A percentile compares a stretch with the other conserved stretches of the same genome.
Evolutionary conservation across 2,888 invertebrate species (phyloP).

Genomic region (Escarpia spicata): DNA sequence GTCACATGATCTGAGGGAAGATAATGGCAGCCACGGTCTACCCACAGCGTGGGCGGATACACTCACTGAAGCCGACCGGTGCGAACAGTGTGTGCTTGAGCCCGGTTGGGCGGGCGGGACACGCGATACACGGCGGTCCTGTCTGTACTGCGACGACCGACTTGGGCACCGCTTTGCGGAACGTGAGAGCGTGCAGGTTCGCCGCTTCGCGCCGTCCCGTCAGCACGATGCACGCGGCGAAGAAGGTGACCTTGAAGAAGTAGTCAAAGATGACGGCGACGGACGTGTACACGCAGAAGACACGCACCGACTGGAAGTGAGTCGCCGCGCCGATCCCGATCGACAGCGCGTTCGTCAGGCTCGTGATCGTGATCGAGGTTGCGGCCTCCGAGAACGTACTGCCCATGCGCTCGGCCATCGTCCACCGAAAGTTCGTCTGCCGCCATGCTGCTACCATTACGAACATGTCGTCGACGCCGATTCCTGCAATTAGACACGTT

Average conservation of each 20-base stretch:
- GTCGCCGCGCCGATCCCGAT: background rate
- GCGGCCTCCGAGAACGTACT: background rate
- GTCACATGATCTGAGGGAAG: too few species aligned
- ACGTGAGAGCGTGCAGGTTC: background rate
- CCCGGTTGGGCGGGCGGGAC: background rate
- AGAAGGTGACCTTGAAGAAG: conserved; percentile 44
- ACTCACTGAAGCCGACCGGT: background rate
- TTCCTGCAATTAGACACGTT: background rate
- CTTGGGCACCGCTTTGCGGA: background rate
- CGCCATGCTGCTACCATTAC: background rate
- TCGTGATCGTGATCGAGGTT: background rate
- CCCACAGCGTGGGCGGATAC: background rate
- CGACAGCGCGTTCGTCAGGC: background rate
- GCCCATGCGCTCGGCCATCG: background rate
- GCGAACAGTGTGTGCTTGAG: background rate
- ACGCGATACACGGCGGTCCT: background rate
- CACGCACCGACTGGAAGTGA: background rate
- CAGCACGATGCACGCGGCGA: conserved; percentile 42
- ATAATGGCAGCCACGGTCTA: background rate
- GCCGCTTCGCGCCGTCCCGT: conserved; percentile 66
- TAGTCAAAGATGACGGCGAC: conserved; percentile 24
- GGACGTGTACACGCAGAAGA: background rate
- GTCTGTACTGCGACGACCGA: background rate
- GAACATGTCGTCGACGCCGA: conserved; percentile 16
- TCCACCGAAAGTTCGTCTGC: background rate